Base-by-base conservation (phyloP, 2,113 vertebrate genomes). In the Nibea coibor region DNA sequence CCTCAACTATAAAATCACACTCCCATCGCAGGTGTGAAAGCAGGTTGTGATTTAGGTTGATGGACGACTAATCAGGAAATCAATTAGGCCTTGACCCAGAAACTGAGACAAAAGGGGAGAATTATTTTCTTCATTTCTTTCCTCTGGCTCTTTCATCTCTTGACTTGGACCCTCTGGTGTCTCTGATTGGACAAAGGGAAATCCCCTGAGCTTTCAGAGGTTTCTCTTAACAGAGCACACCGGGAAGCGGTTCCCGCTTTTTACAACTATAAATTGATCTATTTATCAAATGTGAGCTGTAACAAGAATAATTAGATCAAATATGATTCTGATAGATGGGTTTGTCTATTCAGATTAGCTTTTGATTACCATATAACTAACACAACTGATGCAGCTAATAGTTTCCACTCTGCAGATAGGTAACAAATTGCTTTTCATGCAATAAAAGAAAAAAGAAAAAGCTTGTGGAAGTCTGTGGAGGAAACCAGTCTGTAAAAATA, bases 11-110 rank as follows among this genome's bases (percentile, higher is more conserved):
- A 47, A 62, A 79, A 67, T 85, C 83, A 88, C 81, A 82, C 88
- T 78, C 75, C 78, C 72, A 2, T 86, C 68, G 62, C 93, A 93
- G 91, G 93, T 94, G 90, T 86, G 79, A 91, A 91, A 93, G 95
- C 91, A 94, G 88, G 87, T 95, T 93, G 92, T 93, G 92, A 92
- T 92, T 88, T 86, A 94, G 95, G 94, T 95, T 88, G 93, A 95
- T 88, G 93, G 93, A 94, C 93, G 93, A 95, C 93, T 96, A 95
- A 96, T 96, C 95, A 95, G 91, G 93, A 92, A 96, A 96, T 96
- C 95, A 96, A 96, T 97, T 97, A 97, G 95, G 95, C 95, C 94
- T 83, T 96, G 97, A 97, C 97, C 97, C 95, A 96, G 96, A 97
- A 97, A 96, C 95, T 90, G 93, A 95, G 94, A 95, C 94, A 96